phyloP scores from a whole-genome alignment of 2,888 invertebrate species.

The Oligia strigilis region DNA sequence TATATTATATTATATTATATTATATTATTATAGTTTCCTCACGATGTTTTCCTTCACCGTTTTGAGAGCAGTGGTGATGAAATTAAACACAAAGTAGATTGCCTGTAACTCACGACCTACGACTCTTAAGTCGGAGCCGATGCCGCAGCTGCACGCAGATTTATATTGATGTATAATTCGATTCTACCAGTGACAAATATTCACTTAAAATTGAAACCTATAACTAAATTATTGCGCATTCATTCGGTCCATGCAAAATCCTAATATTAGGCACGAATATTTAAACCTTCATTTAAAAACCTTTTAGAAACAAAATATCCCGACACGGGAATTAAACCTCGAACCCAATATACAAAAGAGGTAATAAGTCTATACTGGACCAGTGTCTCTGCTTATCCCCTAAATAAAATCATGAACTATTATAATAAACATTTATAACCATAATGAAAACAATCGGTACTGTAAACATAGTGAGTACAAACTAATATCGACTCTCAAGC shows the following conservation, averaged over 20 bases:
- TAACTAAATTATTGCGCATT: not conserved
- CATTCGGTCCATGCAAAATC: not conserved
- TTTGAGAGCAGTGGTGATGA: too few relatives aligned
- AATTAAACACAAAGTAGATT: too few relatives aligned
- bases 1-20: too few relatives aligned
- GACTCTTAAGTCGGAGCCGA: too few relatives aligned
- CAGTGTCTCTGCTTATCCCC: constrained; percentile 16
- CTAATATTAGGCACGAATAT: not conserved
- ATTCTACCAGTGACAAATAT: not conserved
- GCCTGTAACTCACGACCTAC: too few relatives aligned
- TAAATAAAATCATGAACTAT: not conserved
- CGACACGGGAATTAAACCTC: not conserved
- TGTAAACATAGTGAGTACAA: constrained; percentile 29
- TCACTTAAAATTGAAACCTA: not conserved
- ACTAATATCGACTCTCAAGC: constrained; percentile 42
- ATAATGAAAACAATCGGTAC: constrained; percentile 28
- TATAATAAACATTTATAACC: not conserved
- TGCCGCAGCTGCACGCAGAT: too few relatives aligned
- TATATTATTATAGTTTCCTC: too few relatives aligned
- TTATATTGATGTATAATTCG: not conserved
- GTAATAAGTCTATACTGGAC: not conserved
- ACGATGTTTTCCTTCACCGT: too few relatives aligned
- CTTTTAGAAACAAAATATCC: not conserved
- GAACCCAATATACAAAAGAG: not conserved
- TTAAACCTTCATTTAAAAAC: not conserved